Conservation (phyloP, 2,113 vertebrate species). For the Sinocyclocheilus anshuiensis region DNA sequence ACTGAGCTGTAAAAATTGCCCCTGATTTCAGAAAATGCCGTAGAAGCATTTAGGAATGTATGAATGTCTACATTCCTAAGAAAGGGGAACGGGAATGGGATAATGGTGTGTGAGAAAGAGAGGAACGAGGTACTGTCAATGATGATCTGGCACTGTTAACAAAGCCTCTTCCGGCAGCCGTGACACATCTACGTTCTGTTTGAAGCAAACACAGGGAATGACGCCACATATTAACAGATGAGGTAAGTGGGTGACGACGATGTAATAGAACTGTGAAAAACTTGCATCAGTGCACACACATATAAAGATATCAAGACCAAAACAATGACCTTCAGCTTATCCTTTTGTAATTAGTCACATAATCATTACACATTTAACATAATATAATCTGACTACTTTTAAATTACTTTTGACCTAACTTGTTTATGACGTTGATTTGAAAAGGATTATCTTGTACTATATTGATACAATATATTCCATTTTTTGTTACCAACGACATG, state of each 20-base stretch:
- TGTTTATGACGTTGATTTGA: too few relatives aligned
- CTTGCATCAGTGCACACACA: too few relatives aligned
- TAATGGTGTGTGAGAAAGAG: constrained; percentile 28
- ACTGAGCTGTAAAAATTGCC: neutral
- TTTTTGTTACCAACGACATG: too few relatives aligned
- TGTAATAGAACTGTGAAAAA: constrained; percentile 56
- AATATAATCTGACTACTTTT: too few relatives aligned
- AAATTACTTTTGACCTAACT: too few relatives aligned
- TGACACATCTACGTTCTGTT: constrained; percentile 95
- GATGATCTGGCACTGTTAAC: constrained; percentile 92
- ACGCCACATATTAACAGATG: constrained; percentile 48
- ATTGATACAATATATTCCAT: too few relatives aligned
- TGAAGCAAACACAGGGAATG: constrained; percentile 54
- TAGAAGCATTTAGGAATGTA: neutral
- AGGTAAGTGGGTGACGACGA: constrained; percentile 33
- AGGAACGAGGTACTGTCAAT: constrained; percentile 75
- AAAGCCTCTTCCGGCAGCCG: constrained; percentile 92
- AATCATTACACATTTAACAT: too few relatives aligned
- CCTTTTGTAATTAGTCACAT: too few relatives aligned
- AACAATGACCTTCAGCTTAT: too few relatives aligned
- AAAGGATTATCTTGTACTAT: too few relatives aligned
- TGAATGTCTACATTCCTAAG: neutral
- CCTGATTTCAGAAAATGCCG: neutral
- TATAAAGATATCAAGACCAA: too few relatives aligned
- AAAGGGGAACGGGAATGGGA: neutral